phyloP scores from a whole-genome alignment of 2,797 vertebrate species.

The Tapirus indicus region DNA sequence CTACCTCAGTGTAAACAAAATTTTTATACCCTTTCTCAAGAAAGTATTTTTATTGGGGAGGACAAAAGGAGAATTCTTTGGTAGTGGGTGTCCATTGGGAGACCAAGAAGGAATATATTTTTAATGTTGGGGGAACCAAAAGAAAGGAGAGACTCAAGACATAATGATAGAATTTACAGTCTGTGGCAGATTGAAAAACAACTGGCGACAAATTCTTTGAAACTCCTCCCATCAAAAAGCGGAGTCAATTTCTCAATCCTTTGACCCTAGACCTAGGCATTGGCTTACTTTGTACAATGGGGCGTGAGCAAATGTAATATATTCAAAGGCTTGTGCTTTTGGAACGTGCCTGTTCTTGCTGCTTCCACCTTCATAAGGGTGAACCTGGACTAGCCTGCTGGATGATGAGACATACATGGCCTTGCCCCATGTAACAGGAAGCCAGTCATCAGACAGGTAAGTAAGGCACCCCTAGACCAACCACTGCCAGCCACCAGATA shows the following conservation, averaged over 20 bases:
- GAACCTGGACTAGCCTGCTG: no score
- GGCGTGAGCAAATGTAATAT: background rate
- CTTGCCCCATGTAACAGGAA: background rate
- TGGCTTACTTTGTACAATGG: background rate
- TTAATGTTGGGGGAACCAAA: background rate
- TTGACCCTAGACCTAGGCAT: background rate
- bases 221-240: background rate
- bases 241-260: background rate
- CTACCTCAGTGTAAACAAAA: background rate
- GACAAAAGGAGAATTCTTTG: background rate
- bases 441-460: background rate
- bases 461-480: accelerated
- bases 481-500: background rate
- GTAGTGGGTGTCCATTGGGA: background rate
- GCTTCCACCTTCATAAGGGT: background rate
- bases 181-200: background rate
- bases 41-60: background rate
- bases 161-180: background rate
- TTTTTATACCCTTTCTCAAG: background rate
- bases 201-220: background rate
- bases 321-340: background rate
- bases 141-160: background rate
- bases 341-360: background rate
- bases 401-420: accelerated
- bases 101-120: background rate